Evolutionary conservation across 2,888 invertebrate species (phyloP).

Genomic region (Pilophorus perplexus): DNA sequence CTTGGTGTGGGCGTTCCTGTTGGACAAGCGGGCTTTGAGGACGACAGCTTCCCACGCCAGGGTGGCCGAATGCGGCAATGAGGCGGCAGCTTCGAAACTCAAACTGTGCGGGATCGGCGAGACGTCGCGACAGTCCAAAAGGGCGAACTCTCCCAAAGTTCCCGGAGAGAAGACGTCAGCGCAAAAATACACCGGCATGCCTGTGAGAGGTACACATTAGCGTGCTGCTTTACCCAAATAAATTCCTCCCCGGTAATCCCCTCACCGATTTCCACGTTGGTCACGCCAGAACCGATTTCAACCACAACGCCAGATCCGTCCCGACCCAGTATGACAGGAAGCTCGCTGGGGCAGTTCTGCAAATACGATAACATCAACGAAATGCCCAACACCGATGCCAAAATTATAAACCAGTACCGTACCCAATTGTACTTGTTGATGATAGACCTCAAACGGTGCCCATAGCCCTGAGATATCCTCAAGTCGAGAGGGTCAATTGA

Average conservation of each 20-base stretch:
- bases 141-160: constrained; percentile 51
- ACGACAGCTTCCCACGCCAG: constrained; percentile 58
- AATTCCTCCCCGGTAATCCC: neutral
- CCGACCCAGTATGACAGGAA: constrained; percentile 62
- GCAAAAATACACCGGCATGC: constrained; percentile 32
- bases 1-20: constrained; percentile 56
- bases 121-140: constrained; percentile 61
- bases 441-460: constrained; percentile 54
- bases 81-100: constrained; percentile 61
- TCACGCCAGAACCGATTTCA: constrained; percentile 61
- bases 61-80: constrained; percentile 61
- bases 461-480: constrained; percentile 61
- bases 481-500: constrained; percentile 61
- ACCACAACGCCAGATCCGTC: constrained; percentile 63
- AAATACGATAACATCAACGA: constrained; percentile 20
- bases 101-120: constrained; percentile 59
- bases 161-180: constrained; percentile 40
- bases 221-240: neutral
- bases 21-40: constrained; percentile 55
- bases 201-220: neutral
- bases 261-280: constrained; percentile 59
- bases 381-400: neutral
- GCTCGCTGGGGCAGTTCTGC: constrained; percentile 52
- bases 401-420: constrained; percentile 8
- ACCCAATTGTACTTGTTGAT: constrained; percentile 49